A percentile compares a stretch with the other conserved stretches of the same genome.
Evolutionary conservation across 2,888 invertebrate species (phyloP).

Genomic region (Phortica okadai): DNA sequence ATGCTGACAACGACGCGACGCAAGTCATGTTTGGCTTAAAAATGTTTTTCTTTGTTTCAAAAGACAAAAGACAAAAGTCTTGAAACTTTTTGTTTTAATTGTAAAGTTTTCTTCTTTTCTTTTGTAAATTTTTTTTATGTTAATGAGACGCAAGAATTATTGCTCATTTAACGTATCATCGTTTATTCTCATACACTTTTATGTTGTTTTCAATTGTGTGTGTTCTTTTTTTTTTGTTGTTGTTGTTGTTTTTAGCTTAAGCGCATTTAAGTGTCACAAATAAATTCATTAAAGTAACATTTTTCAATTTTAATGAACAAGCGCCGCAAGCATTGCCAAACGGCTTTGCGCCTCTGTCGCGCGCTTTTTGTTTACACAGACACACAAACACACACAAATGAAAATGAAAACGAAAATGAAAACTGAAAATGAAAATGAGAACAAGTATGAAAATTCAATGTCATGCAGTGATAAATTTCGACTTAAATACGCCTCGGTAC

Average conservation of each 20-base stretch:
- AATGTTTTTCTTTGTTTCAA: too few species aligned
- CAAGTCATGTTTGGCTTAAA: too few species aligned
- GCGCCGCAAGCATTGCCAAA: background rate
- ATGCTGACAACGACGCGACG: too few species aligned
- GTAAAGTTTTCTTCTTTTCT: too few species aligned
- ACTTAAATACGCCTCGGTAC: conserved; percentile 17
- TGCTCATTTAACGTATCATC: conserved; percentile 47
- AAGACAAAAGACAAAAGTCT: too few species aligned
- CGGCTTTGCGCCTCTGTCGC: background rate
- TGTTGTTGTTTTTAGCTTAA: background rate
- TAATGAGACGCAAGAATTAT: conserved; percentile 48
- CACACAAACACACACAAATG: too few species aligned
- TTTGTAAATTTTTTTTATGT: conserved; percentile 55
- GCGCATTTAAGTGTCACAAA: conserved; percentile 63
- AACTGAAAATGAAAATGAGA: too few species aligned
- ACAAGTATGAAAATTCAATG: conserved; percentile 29
- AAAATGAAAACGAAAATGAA: too few species aligned
- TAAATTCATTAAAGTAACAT: conserved; percentile 70
- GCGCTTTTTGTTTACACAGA: background rate
- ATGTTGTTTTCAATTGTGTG: background rate
- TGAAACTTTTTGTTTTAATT: too few species aligned
- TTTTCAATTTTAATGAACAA: conserved; percentile 69
- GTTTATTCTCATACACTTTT: background rate
- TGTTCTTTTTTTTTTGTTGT: background rate
- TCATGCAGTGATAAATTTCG: conserved; percentile 40